phyloP scores from a whole-genome alignment of 2,797 vertebrate genomes.

The Caiman crocodilus region DNA sequence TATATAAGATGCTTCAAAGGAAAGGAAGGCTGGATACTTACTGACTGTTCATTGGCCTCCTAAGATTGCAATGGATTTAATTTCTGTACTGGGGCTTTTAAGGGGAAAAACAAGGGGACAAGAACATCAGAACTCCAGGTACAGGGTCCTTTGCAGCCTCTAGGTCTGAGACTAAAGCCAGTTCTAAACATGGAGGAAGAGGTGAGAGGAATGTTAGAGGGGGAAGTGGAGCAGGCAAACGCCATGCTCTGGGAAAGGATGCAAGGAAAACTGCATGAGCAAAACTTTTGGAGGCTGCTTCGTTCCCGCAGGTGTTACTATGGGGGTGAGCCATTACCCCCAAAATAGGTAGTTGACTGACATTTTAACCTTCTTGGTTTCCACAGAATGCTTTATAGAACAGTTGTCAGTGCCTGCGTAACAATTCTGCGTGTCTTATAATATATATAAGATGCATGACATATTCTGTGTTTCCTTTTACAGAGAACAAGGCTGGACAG shows the following conservation, averaged over 20 bases:
- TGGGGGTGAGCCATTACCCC: background rate
- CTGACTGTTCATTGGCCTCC: background rate
- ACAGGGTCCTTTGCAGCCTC: background rate
- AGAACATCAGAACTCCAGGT: background rate
- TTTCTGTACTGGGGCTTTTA: background rate
- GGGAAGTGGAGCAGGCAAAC: no score
- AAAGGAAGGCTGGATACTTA: no score
- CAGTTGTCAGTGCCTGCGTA: no score
- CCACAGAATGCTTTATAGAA: background rate
- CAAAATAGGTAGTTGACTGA: background rate
- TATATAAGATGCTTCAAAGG: no score
- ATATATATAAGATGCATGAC: background rate
- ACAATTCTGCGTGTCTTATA: background rate
- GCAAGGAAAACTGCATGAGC: background rate
- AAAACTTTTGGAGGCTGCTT: background rate
- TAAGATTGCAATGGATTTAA: background rate
- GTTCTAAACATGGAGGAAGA: no score
- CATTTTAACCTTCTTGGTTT: background rate
- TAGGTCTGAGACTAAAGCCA: no score
- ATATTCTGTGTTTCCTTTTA: background rate
- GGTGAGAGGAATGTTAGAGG: no score
- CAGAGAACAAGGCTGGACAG: background rate
- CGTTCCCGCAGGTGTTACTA: background rate
- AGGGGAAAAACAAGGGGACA: background rate
- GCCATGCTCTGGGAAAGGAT: background rate